Conservation (phyloP, 2,797 vertebrate genomes). For the Phataginus tricuspis region DNA sequence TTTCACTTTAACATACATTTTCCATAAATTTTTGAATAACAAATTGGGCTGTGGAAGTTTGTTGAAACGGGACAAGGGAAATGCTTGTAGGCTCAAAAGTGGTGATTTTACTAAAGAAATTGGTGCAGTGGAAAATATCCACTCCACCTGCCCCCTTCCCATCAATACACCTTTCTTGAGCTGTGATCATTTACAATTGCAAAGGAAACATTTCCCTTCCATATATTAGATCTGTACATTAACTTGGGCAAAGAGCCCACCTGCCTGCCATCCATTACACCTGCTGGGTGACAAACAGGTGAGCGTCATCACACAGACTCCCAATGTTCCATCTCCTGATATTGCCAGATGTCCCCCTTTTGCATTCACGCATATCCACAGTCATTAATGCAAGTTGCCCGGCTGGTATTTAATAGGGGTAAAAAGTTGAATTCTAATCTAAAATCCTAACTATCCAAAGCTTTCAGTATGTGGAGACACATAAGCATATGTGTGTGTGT, state of each 20-base stretch:
- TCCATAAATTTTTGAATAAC: slow-evolving; percentile 63
- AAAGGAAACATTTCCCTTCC: background rate
- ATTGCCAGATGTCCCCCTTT: slow-evolving; percentile 78
- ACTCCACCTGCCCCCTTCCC: background rate
- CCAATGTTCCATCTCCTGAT: slow-evolving; percentile 76
- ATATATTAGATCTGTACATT: slow-evolving; percentile 46
- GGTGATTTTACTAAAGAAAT: background rate
- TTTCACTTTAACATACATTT: slow-evolving; percentile 79
- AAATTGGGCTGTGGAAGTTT: slow-evolving; percentile 66
- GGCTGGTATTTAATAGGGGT: slow-evolving; percentile 65
- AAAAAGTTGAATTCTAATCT: slow-evolving; percentile 73
- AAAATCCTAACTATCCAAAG: slow-evolving; percentile 43
- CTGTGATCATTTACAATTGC: background rate
- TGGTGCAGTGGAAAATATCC: background rate
- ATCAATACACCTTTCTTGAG: background rate
- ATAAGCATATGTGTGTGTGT: no score
- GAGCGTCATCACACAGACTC: slow-evolving; percentile 64
- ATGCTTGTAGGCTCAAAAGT: slow-evolving; percentile 62
- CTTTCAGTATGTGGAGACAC: slow-evolving; percentile 17
- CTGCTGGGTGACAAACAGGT: slow-evolving; percentile 78
- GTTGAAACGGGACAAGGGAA: background rate
- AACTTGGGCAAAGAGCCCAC: slow-evolving; percentile 66
- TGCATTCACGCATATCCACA: slow-evolving; percentile 72
- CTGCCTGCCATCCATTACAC: slow-evolving; percentile 70
- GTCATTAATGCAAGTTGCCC: slow-evolving; percentile 65